phyloP scores from a whole-genome alignment of 2,113 vertebrate species.

The Chinchilla lanigera region DNA sequence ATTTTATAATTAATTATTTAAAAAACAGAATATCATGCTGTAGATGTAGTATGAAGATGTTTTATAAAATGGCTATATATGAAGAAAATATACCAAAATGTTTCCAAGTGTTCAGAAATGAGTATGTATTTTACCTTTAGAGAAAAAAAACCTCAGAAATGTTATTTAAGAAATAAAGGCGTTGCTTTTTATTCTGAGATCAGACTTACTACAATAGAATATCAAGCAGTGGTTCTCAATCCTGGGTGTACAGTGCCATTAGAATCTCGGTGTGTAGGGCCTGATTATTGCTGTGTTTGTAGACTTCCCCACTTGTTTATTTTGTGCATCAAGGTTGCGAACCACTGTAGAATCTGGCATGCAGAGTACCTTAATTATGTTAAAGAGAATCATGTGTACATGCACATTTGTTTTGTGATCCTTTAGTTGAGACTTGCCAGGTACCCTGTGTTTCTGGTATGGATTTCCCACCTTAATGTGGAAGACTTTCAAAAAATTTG shows the following conservation, averaged over 20 bases:
- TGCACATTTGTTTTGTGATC: background rate
- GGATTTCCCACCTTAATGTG: no score
- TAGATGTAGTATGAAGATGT: background rate
- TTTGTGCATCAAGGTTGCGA: background rate
- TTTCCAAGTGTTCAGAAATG: background rate
- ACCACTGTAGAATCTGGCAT: background rate
- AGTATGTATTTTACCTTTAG: slow-evolving; percentile 28
- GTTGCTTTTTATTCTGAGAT: slow-evolving; percentile 15
- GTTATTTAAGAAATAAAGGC: slow-evolving; percentile 6
- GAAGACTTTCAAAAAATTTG: background rate
- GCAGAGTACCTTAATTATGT: background rate
- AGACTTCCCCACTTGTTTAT: background rate
- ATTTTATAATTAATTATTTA: background rate
- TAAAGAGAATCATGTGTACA: background rate
- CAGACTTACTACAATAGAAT: background rate
- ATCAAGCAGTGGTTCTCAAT: background rate
- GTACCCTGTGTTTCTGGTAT: background rate
- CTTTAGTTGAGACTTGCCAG: background rate
- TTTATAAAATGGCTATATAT: slow-evolving; percentile 11
- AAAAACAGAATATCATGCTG: background rate
- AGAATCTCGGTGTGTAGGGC: background rate
- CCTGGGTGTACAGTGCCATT: background rate
- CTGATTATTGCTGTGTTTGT: background rate
- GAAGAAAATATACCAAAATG: background rate
- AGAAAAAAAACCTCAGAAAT: background rate